A percentile compares a stretch with the other conserved stretches of the same genome.
These are phyloP conservation scores for Acrocephalus scirpaceus DNA, from an alignment of 2,797 vertebrate species.

Conservation along the genomic window DNA sequence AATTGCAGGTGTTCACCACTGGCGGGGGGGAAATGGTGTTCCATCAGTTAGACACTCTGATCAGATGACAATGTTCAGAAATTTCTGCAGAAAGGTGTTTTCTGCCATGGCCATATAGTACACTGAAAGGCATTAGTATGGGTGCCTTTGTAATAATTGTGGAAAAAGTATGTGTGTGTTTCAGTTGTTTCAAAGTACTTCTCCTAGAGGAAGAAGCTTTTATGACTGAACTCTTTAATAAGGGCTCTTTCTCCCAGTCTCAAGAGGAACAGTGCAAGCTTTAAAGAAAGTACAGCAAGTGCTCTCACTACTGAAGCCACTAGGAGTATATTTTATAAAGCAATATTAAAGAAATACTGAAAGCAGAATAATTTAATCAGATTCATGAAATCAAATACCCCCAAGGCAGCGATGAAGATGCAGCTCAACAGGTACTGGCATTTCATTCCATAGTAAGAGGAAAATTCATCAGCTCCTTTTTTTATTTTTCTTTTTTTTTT, in stretches of 20 bases:
- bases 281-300: slow-evolving; percentile 60
- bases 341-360: slow-evolving; percentile 73
- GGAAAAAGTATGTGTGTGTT: slow-evolving; percentile 22
- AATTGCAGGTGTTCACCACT: neutral
- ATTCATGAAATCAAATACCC: slow-evolving; percentile 73
- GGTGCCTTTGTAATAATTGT: neutral
- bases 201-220: slow-evolving; percentile 45
- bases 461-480: slow-evolving; percentile 9
- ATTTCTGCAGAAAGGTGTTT: neutral
- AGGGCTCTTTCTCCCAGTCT: slow-evolving; percentile 37
- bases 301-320: slow-evolving; percentile 50
- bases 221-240: slow-evolving; percentile 69
- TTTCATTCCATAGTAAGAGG: slow-evolving; percentile 46
- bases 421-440: slow-evolving; percentile 62
- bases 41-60: neutral
- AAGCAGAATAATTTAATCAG: slow-evolving; percentile 74
- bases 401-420: slow-evolving; percentile 63
- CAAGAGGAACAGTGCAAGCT: slow-evolving; percentile 50
- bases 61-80: neutral
- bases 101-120: neutral
- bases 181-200: slow-evolving; percentile 59
- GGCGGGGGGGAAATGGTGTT: neutral
- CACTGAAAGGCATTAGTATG: neutral
- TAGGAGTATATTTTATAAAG: slow-evolving; percentile 71
- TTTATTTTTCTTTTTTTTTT: neutral